Evolutionary conservation across 2,113 vertebrate genomes (phyloP).

Genomic region (Oceanodroma tethys): DNA sequence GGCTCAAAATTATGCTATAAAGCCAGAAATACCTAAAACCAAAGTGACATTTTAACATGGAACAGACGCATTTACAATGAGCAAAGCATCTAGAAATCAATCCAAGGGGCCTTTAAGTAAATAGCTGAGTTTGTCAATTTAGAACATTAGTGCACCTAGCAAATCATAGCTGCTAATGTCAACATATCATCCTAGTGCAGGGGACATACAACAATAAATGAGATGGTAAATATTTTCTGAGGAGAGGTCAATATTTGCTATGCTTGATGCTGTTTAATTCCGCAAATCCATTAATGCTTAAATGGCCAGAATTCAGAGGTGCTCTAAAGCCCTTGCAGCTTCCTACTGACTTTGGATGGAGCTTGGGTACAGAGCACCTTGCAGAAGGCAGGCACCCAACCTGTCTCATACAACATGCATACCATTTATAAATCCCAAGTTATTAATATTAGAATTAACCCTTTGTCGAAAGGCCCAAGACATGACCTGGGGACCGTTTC

Average conservation of each 20-base stretch:
- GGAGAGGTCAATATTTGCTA: constrained; percentile 60
- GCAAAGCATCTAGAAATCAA: constrained; percentile 12
- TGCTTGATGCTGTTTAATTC: constrained; percentile 54
- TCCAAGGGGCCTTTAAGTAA: constrained; percentile 1
- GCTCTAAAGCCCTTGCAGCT: neutral
- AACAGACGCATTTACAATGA: neutral
- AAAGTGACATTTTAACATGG: neutral
- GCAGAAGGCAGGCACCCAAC: neutral
- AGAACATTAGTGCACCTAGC: constrained; percentile 11
- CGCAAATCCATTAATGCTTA: constrained; percentile 45
- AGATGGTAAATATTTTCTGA: constrained; percentile 58
- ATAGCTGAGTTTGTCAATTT: constrained; percentile 42
- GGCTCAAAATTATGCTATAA: constrained; percentile 24
- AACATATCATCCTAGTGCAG: constrained; percentile 22
- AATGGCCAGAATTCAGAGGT: neutral
- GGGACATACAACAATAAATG: constrained; percentile 33
- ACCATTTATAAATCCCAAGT: neutral
- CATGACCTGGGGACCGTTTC: neutral
- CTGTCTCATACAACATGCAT: neutral
- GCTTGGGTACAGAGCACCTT: neutral
- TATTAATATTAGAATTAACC: neutral
- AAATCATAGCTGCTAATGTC: constrained; percentile 46
- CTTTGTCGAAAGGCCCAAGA: neutral
- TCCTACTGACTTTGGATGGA: neutral
- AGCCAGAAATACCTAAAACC: constrained; percentile 9